Evolutionary conservation across 2,113 vertebrate species (phyloP).

Genomic region (Periophthalmus modestus): DNA sequence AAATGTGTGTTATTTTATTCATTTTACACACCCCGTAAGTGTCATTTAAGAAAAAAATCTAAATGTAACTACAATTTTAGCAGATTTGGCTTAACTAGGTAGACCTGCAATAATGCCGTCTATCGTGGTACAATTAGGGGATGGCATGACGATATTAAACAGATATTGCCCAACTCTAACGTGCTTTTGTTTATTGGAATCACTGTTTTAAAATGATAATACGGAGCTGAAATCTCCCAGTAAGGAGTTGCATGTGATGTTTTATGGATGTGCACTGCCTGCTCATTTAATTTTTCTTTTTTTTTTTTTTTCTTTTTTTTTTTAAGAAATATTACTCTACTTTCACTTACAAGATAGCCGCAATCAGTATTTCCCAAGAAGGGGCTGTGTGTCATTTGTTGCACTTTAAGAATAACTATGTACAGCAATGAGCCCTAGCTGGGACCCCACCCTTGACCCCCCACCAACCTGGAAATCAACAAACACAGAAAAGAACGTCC

Average conservation of each 20-base stretch:
- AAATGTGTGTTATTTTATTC: too few relatives aligned
- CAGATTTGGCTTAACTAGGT: too few relatives aligned
- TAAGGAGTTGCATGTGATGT: slow-evolving; percentile 28
- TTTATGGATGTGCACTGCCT: slow-evolving; percentile 40
- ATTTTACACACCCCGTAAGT: too few relatives aligned
- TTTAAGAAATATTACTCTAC: slow-evolving; percentile 41
- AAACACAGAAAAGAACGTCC: slow-evolving; percentile 49
- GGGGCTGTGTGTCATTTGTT: slow-evolving; percentile 36
- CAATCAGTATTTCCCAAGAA: slow-evolving; percentile 21
- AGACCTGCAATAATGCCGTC: too few relatives aligned
- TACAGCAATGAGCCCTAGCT: slow-evolving; percentile 69
- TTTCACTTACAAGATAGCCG: slow-evolving; percentile 46
- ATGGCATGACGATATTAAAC: too few relatives aligned
- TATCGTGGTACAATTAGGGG: too few relatives aligned
- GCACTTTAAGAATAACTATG: slow-evolving; percentile 78
- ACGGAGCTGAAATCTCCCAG: slow-evolving; percentile 24
- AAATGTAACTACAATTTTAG: too few relatives aligned
- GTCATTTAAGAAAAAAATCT: too few relatives aligned
- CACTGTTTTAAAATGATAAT: slow-evolving; percentile 32
- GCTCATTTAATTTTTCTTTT: slow-evolving; percentile 3
- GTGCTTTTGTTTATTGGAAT: not conserved
- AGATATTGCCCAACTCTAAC: too few relatives aligned
- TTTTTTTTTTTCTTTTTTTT: slow-evolving; percentile 8
- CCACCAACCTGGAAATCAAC: slow-evolving; percentile 41
- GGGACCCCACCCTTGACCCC: slow-evolving; percentile 21